Evolutionary conservation across 2,113 vertebrate species (phyloP), one percentile per base, ranked within the genome.

Genomic region (Urocynchramus pylzowi): DNA sequence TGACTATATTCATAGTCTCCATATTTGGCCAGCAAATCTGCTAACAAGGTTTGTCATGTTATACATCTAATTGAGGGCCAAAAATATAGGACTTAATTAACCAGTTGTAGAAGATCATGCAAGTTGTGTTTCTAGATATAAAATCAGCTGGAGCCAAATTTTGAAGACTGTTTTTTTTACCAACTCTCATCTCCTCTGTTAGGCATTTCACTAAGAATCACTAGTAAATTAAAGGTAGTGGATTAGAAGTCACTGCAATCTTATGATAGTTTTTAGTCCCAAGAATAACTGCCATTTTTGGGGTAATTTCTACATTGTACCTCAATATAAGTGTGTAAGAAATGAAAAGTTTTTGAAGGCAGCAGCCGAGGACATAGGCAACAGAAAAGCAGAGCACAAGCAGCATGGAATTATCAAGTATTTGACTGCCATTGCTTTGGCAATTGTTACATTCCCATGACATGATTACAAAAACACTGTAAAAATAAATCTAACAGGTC

Each of bases 81-180:
- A 79, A 57, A 63, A 45, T 47, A 26, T 35, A 89, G 67, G 81
- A 91, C 71, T 90, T 96, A 96, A 97, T 97, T 96, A 94, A 91
- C 54, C 68, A 87, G 26, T 81, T 81, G 20, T 20, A 79, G 65
- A 71, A 90, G 50, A 57, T 41, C 59, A 92, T 86, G 59, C 82
- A 57, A 54, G 52, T 80, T 86, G 71, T 80, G 71, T 74, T 96
- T 86, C 73, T 86, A 90, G 78, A 63, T 94, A 92, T 81, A 91
- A 97, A 96, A 92, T 88, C 93, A 93, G 37, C 61, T 45, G 50
- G 74, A 96, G 47, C 15, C 65, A 94, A 95, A 93, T 93, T 68
- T 94, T 86, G 68, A 86, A 96, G 73, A 54, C 39, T 53, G 11
- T 8, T 22, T 61, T 81, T 92, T 90, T 84, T 65, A 44, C 53